Evolutionary conservation across 2,888 invertebrate species (phyloP).

Genomic region (Dorcus parallelipipedus): DNA sequence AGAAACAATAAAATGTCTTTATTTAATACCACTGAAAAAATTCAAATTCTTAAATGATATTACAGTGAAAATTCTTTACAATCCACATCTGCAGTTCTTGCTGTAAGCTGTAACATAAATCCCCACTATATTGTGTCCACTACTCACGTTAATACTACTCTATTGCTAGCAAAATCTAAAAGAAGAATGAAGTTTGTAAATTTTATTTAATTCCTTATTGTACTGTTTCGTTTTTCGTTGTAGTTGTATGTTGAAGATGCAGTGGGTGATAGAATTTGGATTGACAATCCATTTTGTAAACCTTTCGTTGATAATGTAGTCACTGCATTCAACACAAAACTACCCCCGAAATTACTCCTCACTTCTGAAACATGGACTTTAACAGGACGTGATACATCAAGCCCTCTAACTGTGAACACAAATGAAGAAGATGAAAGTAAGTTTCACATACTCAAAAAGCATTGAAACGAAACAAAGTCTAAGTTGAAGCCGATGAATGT

Average conservation of each 20-base stretch:
- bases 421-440: conserved; percentile 60
- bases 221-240: conserved; percentile 25
- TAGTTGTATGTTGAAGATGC: conserved; percentile 93
- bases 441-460: background rate
- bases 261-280: conserved; percentile 89
- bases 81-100: too few species aligned
- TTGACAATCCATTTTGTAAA: conserved; percentile 87
- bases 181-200: background rate
- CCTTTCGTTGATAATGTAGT: conserved; percentile 88
- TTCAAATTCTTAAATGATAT: too few species aligned
- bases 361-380: conserved; percentile 60
- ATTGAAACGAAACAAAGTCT: too few species aligned
- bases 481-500: background rate
- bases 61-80: too few species aligned
- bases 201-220: background rate
- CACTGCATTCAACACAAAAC: conserved; percentile 78
- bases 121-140: too few species aligned
- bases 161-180: background rate
- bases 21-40: too few species aligned
- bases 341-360: conserved; percentile 67
- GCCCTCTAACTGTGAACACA: conserved; percentile 50
- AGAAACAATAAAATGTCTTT: too few species aligned
- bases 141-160: background rate
- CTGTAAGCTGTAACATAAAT: too few species aligned
- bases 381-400: conserved; percentile 49